Evolutionary conservation across 2,797 vertebrate genomes (phyloP), one percentile per base, ranked within the genome.

Genomic region (Cetoscarus ocellatus): DNA sequence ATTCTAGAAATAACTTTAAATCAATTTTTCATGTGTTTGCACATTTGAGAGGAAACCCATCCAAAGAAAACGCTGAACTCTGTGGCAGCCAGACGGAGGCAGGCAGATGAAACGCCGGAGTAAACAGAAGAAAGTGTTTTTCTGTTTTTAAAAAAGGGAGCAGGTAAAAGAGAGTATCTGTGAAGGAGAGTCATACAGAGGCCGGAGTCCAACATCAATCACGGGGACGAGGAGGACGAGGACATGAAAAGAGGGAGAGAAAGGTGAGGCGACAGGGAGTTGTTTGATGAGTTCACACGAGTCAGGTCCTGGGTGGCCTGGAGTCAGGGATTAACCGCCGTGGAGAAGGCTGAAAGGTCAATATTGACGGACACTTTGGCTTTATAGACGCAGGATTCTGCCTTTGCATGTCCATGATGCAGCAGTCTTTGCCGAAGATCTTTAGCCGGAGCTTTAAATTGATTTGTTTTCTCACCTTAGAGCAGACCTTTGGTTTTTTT

Each of bases 261-360:
- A 55, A 79, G 83, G 79, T 61, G 34, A 72, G 71, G 62, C 47
- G 48, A 83, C 53, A 54, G 82, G 66, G 74, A 79, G 82, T 45
- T 84, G 77, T 86, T 90, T 89, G 91, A 93, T 89, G 87, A 88
- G 84, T 82, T 89, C 77, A 91, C 75, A 67, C 5, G 52, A 80
- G 82, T 84, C 75, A 86, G 76, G 84, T 87, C 84, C 79, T 83
- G 77, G 62, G 84, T 84, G 90, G 75, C 77, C 68, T 56, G 65
- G 70, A 88, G 77, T 78, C 87, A 79, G 64, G 80, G 86, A 88
- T 89, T 85, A 87, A 83, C 82, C 61, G 67, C 61, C 49, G 67
- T 59, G 59, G 55, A 84, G 89, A 85, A 87, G 67, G 75, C 71
- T 72, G 73, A 88, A 91, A 91, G 90, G 91, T 91, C 91, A 89